Evolutionary conservation across 2,113 vertebrate species (phyloP), one percentile per base, ranked within the genome.

Genomic region (Montifringilla adamsi): DNA sequence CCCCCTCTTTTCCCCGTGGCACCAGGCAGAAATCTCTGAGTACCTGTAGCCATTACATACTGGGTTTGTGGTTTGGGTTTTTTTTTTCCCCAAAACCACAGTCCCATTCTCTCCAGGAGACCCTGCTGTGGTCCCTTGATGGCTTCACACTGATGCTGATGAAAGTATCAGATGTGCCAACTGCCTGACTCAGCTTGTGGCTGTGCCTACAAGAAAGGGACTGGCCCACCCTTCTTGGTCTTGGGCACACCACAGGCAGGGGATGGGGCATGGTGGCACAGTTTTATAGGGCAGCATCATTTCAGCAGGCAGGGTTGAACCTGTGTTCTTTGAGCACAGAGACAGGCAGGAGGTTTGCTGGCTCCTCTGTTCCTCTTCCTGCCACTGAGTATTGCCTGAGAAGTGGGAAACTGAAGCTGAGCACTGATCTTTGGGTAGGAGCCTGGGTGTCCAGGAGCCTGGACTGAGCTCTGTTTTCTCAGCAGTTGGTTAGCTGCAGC

Each of bases 221-320:
- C 46, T 37, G n/a, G 6, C 31, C 53, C n/a, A 46, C 27, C 8
- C 64, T 44, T 3, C 60, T 4, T 4, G 15, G 28, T 26, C 43
- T 44, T 41, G 41, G 41, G 43, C 55, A 30, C 35, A 68, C 11
- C n/a, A 22, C 2, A 76, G 62, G 23, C 62, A 79, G 39, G 9
- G 28, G 5, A 41, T 28, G 24, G 47, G n/a, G 9, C 41, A 69
- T 12, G 9, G 33, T 26, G 46, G 47, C 0, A 3, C 0, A 0
- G 6, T 35, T 66, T 41, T 78, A 12, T 4, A 56, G 39, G 30
- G 46, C 44, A 37, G 17, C 0, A 0, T 8, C 11, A 1, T 37
- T 84, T 52, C 52, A 90, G 11, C 43, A 43, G 47, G 52, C 64
- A 53, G 66, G 18, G 24, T 7, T n/a, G 21, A 92, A 64, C 10